Conservation (phyloP, 1,140 invertebrate species). For the Bombus superbus region DNA sequence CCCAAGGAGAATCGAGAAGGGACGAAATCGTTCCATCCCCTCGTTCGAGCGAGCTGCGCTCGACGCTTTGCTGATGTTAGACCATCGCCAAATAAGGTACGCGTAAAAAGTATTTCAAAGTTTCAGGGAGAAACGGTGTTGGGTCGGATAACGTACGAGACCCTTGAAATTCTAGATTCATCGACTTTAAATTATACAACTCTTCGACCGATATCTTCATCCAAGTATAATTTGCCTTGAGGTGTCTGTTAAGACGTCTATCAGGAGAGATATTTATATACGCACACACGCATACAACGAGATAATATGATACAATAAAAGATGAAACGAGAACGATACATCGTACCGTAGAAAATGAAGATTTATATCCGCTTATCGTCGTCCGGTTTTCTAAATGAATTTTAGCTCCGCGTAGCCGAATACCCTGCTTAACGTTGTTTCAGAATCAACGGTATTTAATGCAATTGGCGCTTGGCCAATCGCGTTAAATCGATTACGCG, state of each 20-base stretch:
- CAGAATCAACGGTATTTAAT: constrained; percentile 29
- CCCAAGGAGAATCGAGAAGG: neutral
- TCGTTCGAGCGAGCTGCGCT: neutral
- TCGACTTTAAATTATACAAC: no score
- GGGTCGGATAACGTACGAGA: no score
- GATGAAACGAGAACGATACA: neutral
- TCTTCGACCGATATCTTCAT: neutral
- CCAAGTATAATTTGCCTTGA: no score
- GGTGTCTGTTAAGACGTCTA: no score
- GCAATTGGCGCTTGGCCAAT: constrained; percentile 29
- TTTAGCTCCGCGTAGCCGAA: neutral
- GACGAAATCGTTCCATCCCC: neutral
- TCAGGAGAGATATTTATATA: no score
- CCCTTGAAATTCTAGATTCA: no score
- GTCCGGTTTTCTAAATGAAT: constrained; percentile 14
- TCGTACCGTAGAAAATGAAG: neutral
- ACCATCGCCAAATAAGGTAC: neutral
- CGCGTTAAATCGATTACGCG: constrained; percentile 25
- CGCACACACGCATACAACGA: neutral
- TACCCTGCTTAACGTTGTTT: constrained; percentile 4
- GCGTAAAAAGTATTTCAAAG: neutral
- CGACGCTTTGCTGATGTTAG: neutral
- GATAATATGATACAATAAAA: neutral
- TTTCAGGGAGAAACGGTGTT: no score
- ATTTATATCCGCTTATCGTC: neutral